A percentile compares a stretch with the other conserved stretches of the same genome.
phyloP scores from a whole-genome alignment of 2,888 invertebrate species.

The Therioaphis trifolii region DNA sequence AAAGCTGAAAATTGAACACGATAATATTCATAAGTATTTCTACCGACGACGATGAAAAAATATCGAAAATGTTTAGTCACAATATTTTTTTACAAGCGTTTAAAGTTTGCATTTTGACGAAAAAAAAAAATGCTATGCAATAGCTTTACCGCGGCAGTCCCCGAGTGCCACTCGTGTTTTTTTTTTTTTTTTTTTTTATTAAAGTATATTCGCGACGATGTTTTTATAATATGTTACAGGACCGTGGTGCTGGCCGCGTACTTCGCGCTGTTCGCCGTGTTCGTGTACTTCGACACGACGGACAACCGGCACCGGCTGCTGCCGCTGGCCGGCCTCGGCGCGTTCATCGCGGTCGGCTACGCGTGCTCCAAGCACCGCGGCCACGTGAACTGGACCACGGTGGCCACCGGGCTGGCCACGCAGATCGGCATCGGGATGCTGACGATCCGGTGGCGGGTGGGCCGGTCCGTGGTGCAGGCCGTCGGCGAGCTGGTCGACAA shows the following conservation, averaged over 20 bases:
- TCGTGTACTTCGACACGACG: constrained; percentile 76
- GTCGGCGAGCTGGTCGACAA: constrained; percentile 78
- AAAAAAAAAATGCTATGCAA: too few species aligned
- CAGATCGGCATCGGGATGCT: constrained; percentile 88
- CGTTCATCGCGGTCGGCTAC: constrained; percentile 76
- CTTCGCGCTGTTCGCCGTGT: constrained; percentile 72
- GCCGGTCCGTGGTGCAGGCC: constrained; percentile 78
- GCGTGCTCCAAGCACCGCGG: constrained; percentile 74
- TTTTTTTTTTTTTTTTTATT: too few species aligned
- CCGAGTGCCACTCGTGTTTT: too few species aligned
- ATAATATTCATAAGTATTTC: too few species aligned
- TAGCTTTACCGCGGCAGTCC: too few species aligned
- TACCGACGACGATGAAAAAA: too few species aligned
- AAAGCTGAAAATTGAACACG: too few species aligned
- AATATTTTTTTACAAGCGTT: too few species aligned
- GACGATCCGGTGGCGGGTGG: constrained; percentile 86
- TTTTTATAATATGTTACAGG: too few species aligned
- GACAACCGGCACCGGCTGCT: constrained; percentile 74
- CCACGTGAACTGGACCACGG: constrained; percentile 81
- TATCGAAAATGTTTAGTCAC: too few species aligned
- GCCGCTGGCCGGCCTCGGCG: constrained; percentile 76
- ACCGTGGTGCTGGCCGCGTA: constrained; percentile 69
- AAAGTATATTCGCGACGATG: too few species aligned
- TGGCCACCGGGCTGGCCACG: constrained; percentile 81
- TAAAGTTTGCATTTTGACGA: too few species aligned